A percentile compares a stretch with the other conserved stretches of the same genome.
Evolutionary conservation across 2,888 invertebrate species (phyloP).

Genomic region (Andrena haemorrhoa): DNA sequence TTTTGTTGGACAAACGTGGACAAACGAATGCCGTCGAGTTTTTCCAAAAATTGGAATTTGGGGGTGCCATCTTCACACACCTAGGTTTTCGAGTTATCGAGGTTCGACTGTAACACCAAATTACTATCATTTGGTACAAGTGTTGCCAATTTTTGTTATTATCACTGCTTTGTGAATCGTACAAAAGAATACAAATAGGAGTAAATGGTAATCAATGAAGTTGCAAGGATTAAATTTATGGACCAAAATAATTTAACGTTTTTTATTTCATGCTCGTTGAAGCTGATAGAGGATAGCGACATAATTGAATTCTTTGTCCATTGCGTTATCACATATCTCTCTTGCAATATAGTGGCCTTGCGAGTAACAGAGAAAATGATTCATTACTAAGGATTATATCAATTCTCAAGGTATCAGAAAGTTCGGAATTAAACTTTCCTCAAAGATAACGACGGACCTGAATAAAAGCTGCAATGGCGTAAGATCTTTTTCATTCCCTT

Average conservation of each 20-base stretch:
- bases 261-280: slow-evolving; percentile 1
- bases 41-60: no score
- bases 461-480: slow-evolving; percentile 1
- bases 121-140: no score
- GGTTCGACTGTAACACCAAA: no score
- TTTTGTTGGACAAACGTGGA: no score
- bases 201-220: neutral
- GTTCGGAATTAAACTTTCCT: slow-evolving; percentile 23
- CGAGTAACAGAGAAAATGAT: slow-evolving; percentile 26
- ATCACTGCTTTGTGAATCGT: no score
- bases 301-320: slow-evolving; percentile 59
- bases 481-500: neutral
- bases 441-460: slow-evolving; percentile 12
- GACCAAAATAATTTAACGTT: neutral
- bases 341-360: slow-evolving; percentile 27
- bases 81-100: no score
- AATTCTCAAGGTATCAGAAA: slow-evolving; percentile 10
- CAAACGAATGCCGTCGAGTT: no score
- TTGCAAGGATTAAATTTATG: neutral
- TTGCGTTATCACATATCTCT: slow-evolving; percentile 50
- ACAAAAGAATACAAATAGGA: no score
- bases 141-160: no score
- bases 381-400: slow-evolving; percentile 36
- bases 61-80: no score
- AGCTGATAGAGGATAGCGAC: neutral